Base-by-base conservation (phyloP, 64 coral and sea anemone species). In the Stichodactyla helianthus region DNA sequence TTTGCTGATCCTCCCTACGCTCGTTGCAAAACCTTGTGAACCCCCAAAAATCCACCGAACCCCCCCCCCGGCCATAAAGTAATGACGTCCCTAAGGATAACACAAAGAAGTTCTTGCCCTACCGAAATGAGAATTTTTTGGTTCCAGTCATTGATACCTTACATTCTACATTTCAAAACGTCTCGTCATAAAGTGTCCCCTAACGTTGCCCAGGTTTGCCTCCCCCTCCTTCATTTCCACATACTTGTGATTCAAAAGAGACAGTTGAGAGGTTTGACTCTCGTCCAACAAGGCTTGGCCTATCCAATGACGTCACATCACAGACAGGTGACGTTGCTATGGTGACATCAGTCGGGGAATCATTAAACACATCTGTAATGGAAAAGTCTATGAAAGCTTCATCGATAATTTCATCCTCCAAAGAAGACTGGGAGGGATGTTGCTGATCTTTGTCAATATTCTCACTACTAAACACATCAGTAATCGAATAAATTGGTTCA, bases 251-350 rank as follows among this genome's bases (percentile, higher is more conserved):
- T 19, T 81, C 78, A 53, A 54, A 81, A 7, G 78, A 81, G 10
- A 81, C 5, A 14, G 78, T 81, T 12, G 78, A 81, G 52, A 81
- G 78, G 14, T 81, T 81, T 5, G 78, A 81, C 16, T 81, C 78
- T 51, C 78, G 35, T 50, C 78, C 78, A 54, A 22, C 52, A 10
- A 81, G 13, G 7, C 12, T 81, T 20, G 78, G 78, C 35, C 78
- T 51, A 53, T 28, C 20, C n/a, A 6, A 16, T 52, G 51, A 81
- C 78, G 78, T 53, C 35, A 44, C 4, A 51, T 74, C 68, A 74
- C 8, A 35, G n/a, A 11, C 68, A 74, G n/a, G 26, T 31, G 68
- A 74, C 68, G 25, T 74, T 1, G 7, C 68, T 31, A 27, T 35
- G 26, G 23, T 74, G 25, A 31, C 25, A 23, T 74, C 25, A 74